Base-by-base conservation (phyloP, 2,797 vertebrate genomes). In the Gallinago stenura region DNA sequence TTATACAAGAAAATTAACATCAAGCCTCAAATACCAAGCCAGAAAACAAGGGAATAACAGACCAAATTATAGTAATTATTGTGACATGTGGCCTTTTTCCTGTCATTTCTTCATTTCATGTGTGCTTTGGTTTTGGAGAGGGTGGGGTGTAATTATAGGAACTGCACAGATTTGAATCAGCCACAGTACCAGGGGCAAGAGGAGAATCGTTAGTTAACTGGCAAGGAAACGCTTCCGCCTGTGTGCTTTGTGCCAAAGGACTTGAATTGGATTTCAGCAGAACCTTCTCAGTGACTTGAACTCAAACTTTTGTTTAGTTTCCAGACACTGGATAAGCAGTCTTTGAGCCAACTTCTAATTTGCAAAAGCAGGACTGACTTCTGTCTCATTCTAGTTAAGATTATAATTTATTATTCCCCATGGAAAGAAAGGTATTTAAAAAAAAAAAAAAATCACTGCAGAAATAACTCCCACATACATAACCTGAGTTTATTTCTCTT, bases 41-140 rank as follows among this genome's bases (percentile, higher is more conserved):
- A 95, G 90, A 88, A 95, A 85, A 15, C 64, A 86, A 91, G 26
- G 51, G 89, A 93, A 83, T 78, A 95, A 64, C 54, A 79, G 39
- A 71, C 13, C 5, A 35, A 88, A 86, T 62, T 78, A 87, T 21
- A 77, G 41, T 48, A 70, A 90, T 94, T 95, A 72, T 43, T 83
- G 50, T 83, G 73, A 71, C 5, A 65, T 69, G 16, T 70, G 80
- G 48, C 62, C 66, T 73, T 86, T 94, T 93, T 83, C 83, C 87
- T 91, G 77, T 30, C 35, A 22, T 73, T 94, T 82, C 39, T 83
- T 88, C 30, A 84, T 64, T 94, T 90, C 60, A 41, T 37, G 11
- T 30, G 24, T 72, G 51, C 54, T 60, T 89, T 69, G 66, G 25
- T 24, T 58, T 66, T 70, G 53, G 33, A 45, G 31, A 72, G 50